A percentile compares a stretch with the other conserved stretches of the same genome.
phyloP scores from a whole-genome alignment of 1,140 invertebrate genomes.

The Drosophila varians region DNA sequence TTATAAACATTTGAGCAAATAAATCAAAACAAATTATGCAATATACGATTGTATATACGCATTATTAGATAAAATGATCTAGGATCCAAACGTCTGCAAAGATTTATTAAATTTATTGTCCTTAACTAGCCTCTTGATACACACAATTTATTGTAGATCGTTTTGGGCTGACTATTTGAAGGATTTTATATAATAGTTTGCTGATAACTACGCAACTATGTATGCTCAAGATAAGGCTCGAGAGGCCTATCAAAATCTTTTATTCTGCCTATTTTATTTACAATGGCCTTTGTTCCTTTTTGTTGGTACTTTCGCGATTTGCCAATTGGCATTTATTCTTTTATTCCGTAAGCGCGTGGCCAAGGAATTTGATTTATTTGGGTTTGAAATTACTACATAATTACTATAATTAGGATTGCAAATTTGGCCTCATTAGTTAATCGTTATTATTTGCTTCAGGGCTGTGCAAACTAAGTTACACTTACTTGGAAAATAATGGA shows the following conservation, averaged over 20 bases:
- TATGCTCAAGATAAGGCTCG: constrained; percentile 11
- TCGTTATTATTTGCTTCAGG: neutral
- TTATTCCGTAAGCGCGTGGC: neutral
- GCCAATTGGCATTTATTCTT: neutral
- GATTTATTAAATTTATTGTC: neutral
- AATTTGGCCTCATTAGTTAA: neutral
- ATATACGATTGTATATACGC: too few relatives aligned
- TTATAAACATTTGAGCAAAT: neutral
- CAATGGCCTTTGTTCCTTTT: neutral
- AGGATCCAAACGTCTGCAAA: too few relatives aligned
- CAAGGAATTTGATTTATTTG: neutral
- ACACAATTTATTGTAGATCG: constrained; percentile 4
- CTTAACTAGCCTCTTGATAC: neutral
- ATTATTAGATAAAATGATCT: too few relatives aligned
- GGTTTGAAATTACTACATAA: neutral
- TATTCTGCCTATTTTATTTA: neutral
- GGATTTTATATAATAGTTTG: constrained; percentile 18
- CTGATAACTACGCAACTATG: constrained; percentile 26
- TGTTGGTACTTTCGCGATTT: neutral
- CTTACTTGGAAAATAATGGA: neutral
- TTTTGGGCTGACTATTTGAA: neutral
- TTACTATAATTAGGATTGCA: neutral
- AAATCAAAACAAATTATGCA: neutral
- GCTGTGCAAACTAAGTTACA: neutral
- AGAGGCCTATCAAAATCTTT: constrained; percentile 10